phyloP scores from a whole-genome alignment of 2,888 invertebrate genomes.

The Eristalinus aeneus region DNA sequence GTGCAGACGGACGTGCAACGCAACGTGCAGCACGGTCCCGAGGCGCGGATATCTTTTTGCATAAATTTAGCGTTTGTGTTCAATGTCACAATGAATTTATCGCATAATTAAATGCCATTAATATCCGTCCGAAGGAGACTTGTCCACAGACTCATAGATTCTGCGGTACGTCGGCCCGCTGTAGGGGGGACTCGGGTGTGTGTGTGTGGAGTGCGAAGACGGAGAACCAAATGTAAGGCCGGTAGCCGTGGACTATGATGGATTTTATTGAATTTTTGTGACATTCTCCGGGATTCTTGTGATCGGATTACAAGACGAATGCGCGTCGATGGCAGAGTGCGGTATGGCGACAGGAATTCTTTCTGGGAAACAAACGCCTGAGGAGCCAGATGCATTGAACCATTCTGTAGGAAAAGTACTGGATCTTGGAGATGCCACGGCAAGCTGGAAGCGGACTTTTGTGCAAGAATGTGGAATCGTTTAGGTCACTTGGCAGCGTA shows the following conservation, averaged over 20 bases:
- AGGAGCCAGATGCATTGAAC: neutral
- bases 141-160: conserved; percentile 63
- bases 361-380: neutral
- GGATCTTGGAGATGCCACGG: no score
- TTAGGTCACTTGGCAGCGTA: no score
- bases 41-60: conserved; percentile 59
- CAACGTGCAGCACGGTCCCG: conserved; percentile 2
- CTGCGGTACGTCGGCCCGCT: neutral
- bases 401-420: neutral
- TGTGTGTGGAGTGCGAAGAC: neutral
- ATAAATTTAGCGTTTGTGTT: conserved; percentile 70
- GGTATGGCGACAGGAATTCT: neutral
- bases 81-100: conserved; percentile 71
- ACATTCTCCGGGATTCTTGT: neutral
- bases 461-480: no score
- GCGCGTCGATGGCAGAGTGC: neutral
- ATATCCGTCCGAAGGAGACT: conserved; percentile 67
- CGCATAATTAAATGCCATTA: conserved; percentile 71
- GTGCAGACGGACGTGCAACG: conserved; percentile 1
- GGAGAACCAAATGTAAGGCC: conserved; percentile 2
- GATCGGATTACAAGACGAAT: neutral
- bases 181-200: neutral
- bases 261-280: conserved; percentile 5
- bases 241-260: conserved; percentile 27
- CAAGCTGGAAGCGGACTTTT: no score